phyloP scores from a whole-genome alignment of 2,888 invertebrate genomes.

The Tiphia femorata region DNA sequence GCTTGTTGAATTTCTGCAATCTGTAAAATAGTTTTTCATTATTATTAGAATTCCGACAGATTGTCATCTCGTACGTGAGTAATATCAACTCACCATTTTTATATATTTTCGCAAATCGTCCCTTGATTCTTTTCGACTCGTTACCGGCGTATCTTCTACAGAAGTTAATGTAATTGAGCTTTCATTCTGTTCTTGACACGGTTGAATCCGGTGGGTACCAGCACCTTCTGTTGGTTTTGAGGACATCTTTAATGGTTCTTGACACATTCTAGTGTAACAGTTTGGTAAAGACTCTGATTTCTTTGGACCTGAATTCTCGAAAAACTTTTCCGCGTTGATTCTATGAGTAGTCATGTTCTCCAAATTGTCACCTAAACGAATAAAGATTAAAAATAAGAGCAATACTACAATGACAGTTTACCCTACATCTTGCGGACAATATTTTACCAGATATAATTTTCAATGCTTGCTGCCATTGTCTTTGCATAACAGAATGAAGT shows the following conservation, averaged over 20 bases:
- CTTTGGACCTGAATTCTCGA: constrained; percentile 48
- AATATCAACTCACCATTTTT: constrained; percentile 65
- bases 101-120: constrained; percentile 70
- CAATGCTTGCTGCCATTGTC: constrained; percentile 84
- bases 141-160: constrained; percentile 63
- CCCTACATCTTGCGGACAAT: too few species aligned
- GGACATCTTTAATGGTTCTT: constrained; percentile 51
- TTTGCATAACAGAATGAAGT: constrained; percentile 83
- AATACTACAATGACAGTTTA: too few species aligned
- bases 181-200: constrained; percentile 50
- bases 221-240: constrained; percentile 23
- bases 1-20: constrained; percentile 63
- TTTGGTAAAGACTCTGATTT: constrained; percentile 52
- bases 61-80: neutral
- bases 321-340: constrained; percentile 55
- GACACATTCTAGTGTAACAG: constrained; percentile 44
- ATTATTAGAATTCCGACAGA: neutral
- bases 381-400: neutral
- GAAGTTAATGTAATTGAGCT: constrained; percentile 53
- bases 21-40: constrained; percentile 36
- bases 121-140: constrained; percentile 62
- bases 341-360: constrained; percentile 55
- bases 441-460: constrained; percentile 75
- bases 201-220: constrained; percentile 11
- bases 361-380: constrained; percentile 52